These are phyloP conservation scores for Nycticebus coucang DNA, from an alignment of 2,113 vertebrate species.

Conservation along the genomic window DNA sequence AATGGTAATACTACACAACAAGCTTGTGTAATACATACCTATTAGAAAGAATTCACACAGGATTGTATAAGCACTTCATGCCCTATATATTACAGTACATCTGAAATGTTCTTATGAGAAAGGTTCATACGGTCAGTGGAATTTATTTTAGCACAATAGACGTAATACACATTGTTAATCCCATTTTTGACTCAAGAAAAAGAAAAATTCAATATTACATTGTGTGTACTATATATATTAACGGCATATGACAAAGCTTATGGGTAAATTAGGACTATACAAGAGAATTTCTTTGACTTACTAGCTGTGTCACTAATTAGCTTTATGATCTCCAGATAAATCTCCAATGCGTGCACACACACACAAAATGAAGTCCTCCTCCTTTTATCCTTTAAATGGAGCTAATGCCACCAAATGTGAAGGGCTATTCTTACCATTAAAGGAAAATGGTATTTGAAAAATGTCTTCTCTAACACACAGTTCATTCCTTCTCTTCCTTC, in stretches of 20 bases:
- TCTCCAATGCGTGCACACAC: neutral
- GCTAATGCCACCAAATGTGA: neutral
- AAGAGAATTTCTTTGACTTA: neutral
- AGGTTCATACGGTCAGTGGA: neutral
- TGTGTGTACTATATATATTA: neutral
- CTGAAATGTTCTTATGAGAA: neutral
- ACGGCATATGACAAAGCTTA: neutral
- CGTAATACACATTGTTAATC: neutral
- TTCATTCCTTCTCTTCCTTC: neutral
- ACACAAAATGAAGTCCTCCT: neutral
- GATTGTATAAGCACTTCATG: no score
- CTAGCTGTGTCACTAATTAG: neutral
- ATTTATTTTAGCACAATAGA: neutral
- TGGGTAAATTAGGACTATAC: neutral
- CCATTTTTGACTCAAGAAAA: neutral
- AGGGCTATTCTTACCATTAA: neutral
- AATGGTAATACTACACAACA: neutral
- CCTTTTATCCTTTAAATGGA: neutral
- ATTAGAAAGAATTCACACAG: neutral
- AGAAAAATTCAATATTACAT: neutral
- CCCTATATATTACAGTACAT: no score
- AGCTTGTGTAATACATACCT: neutral
- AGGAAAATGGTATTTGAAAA: neutral
- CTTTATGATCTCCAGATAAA: neutral
- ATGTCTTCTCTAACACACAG: neutral